Base-by-base conservation (phyloP, 2,113 vertebrate genomes). In the Phylloscopus whistleri region DNA sequence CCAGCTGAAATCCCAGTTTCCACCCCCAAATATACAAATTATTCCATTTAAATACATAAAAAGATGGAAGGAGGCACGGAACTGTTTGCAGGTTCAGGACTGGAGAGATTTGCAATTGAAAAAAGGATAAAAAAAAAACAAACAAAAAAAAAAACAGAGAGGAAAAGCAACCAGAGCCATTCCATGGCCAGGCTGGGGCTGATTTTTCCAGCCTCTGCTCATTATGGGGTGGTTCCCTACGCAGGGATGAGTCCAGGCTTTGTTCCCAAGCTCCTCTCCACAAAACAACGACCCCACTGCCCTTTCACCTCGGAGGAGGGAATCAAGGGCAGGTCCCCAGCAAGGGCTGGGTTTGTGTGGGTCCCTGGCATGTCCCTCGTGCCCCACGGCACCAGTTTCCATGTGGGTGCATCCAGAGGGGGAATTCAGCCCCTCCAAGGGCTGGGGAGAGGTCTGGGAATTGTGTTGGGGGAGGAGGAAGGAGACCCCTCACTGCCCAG, bases 1-100 rank as follows among this genome's bases (percentile, higher is more conserved):
- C n/a, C 91, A 55, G 39, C 33, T 56, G 59, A 39, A 64, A 58
- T 48, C 49, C 30, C 64, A 37, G 10, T 9, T 59, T 28, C 58
- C 39, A 44, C 24, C 68, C 48, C 75, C 70, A 53, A 35, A 74
- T 4, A 17, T 1, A 14, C 9, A 2, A 35, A 64, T 53, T 23
- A 5, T 6, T 56, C 41, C 2, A 3, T 39, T 72, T 5, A 33
- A 64, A 59, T 7, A 16, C 0, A 0, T 1, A 11, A 62, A 67
- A 62, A 39, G 16, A 24, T 31, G 46, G 63, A 49, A 63, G 62
- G 39, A 70, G 37, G 16, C 0, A 0, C 0, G 4, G 51, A 48
- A 46, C 24, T 48, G 35, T 72, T 53, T 23, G n/a, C 56, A 75
- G 39, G 49, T 14, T 81, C 35, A 35, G 59, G 4, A 14, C 22